Evolutionary conservation across 2,113 vertebrate species (phyloP), one percentile per base, ranked within the genome.

Genomic region (Xiphophorus hellerii): DNA sequence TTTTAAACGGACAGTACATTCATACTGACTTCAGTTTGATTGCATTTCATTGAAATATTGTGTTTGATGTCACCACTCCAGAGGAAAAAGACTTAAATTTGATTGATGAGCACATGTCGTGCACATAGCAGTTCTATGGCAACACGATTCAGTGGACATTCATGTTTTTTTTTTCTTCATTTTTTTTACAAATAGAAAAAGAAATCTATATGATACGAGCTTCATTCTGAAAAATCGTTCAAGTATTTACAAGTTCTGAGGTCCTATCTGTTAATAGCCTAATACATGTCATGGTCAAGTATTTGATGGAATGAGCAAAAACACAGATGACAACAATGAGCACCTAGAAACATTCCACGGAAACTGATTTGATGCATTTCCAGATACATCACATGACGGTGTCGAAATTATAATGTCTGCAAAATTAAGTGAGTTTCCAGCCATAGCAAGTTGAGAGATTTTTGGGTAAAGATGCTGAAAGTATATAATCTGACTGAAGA

Each of bases 11-110:
- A 92, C 80, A 74, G 88, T 95, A 94, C 93, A 94, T 94, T 95
- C 94, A 93, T 93, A 89, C 88, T 79, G 91, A 92, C 95, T 95
- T 94, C 95, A 95, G 95, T 95, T 94, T 95, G 94, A 95, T 94
- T 95, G 94, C 94, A 94, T 94, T 94, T 92, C 82, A 89, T 89
- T 84, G 66, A 86, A 88, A 85, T 67, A 73, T 60, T 77, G 78
- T 90, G 80, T 88, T 86, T 67, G 73, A 84, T 62, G 85, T 83
- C 78, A 76, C 84, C 89, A 83, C 90, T 92, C 88, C 90, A 76
- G 80, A 81, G 75, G 81, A 78, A 88, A 35, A 81, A 81, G 69
- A 89, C 74, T 76, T 66, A 84, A 54, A 87, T 85, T 62, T 66
- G 87, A 91, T 48, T 81, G 86, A 93, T 88, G 87, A 87, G 85